A percentile compares a stretch with the other conserved stretches of the same genome.
Evolutionary conservation across 2,113 vertebrate genomes (phyloP).

Genomic region (Dascyllus trimaculatus): DNA sequence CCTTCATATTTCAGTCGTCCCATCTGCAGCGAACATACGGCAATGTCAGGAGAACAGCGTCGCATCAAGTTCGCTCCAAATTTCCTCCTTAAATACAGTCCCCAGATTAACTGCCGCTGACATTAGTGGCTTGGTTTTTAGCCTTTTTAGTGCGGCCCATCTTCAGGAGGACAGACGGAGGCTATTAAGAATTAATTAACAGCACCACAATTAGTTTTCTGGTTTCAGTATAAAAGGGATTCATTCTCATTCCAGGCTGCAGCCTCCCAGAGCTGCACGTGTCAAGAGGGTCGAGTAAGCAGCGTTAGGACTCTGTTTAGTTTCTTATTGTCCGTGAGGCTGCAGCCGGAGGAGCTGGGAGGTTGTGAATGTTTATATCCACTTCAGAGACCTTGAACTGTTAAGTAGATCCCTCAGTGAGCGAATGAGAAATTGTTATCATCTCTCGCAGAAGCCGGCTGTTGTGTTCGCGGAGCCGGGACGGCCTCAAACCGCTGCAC

Average conservation of each 20-base stretch:
- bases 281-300: slow-evolving; percentile 41
- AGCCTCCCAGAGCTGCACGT: slow-evolving; percentile 28
- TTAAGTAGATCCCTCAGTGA: slow-evolving; percentile 21
- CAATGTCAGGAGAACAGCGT: slow-evolving; percentile 23
- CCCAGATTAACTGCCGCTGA: slow-evolving; percentile 45
- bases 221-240: slow-evolving; percentile 40
- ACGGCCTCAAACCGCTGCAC: slow-evolving; percentile 51
- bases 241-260: slow-evolving; percentile 48
- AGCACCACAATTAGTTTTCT: slow-evolving; percentile 61
- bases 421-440: slow-evolving; percentile 30
- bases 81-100: slow-evolving; percentile 33
- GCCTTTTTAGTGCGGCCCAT: slow-evolving; percentile 49
- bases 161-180: slow-evolving; percentile 51
- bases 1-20: too few relatives aligned
- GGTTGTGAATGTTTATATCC: slow-evolving; percentile 10
- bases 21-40: neutral
- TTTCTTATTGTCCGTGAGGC: neutral
- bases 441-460: slow-evolving; percentile 23
- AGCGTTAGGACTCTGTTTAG: neutral
- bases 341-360: neutral
- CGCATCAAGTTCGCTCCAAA: slow-evolving; percentile 33
- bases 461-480: slow-evolving; percentile 22
- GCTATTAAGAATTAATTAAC: slow-evolving; percentile 70
- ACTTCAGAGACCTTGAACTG: slow-evolving; percentile 32
- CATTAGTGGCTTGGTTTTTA: slow-evolving; percentile 52